These are phyloP conservation scores for Aphelenchoides fujianensis DNA, from an alignment of 1,140 invertebrate genomes.

Conservation along the genomic window DNA sequence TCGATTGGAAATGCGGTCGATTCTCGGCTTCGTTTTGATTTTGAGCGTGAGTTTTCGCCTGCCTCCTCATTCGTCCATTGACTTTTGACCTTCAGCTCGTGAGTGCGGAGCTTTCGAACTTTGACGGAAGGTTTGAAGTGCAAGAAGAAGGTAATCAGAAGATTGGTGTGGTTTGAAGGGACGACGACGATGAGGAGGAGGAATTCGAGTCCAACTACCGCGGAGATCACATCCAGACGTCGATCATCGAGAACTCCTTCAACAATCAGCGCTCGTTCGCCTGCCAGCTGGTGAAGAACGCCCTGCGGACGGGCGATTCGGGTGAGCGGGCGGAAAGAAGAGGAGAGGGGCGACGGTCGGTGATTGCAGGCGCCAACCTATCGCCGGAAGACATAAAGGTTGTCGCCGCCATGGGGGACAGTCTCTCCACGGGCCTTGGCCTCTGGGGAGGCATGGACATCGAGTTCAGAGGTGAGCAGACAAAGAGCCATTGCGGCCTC, in stretches of 20 bases:
- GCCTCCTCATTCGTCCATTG: no score
- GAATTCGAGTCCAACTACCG: constrained; percentile 18
- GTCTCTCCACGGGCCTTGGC: constrained; percentile 39
- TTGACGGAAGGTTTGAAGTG: no score
- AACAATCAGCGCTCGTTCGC: constrained; percentile 38
- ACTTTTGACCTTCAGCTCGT: no score
- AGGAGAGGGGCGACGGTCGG: constrained; percentile 16
- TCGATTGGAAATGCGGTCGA: not conserved
- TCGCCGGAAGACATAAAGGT: constrained; percentile 53
- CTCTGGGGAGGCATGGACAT: constrained; percentile 46
- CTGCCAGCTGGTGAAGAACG: constrained; percentile 44
- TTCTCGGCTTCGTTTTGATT: not conserved
- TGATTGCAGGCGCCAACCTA: constrained; percentile 42
- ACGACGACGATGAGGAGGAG: constrained; percentile 5
- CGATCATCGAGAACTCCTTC: constrained; percentile 38
- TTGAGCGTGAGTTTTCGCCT: not conserved
- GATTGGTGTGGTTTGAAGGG: not conserved
- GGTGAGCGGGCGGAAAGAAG: constrained; percentile 20
- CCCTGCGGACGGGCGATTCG: constrained; percentile 36
- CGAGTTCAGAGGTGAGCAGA: constrained; percentile 41
- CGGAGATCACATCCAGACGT: constrained; percentile 38
- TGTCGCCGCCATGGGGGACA: constrained; percentile 52
- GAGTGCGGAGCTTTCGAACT: no score
- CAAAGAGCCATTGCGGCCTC: no score
- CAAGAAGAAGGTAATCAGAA: no score